A percentile compares a stretch with the other conserved stretches of the same genome.
Conservation (phyloP, 2,113 vertebrate genomes). For the Mesembrinibis cayennensis region DNA sequence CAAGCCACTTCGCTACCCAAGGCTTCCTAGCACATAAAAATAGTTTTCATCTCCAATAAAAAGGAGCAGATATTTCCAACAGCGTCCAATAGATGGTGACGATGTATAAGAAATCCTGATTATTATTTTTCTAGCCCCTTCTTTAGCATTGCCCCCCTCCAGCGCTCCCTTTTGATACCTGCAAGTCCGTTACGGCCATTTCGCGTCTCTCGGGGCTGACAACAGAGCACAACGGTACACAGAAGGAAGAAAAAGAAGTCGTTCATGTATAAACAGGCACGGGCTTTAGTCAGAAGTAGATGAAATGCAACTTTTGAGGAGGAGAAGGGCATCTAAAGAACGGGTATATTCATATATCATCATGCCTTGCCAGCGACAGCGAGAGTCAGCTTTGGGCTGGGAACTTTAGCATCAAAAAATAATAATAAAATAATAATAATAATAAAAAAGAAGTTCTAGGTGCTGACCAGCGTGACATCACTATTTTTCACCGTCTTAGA, state of each 20-base stretch:
- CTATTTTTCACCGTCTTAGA: not conserved
- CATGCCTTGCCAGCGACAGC: rapidly evolving
- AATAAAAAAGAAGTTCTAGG: not conserved
- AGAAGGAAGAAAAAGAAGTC: not conserved
- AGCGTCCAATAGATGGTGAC: not conserved
- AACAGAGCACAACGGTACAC: rapidly evolving
- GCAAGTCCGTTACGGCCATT: not conserved
- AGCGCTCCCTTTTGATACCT: not conserved
- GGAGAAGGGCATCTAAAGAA: not conserved
- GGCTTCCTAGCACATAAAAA: not conserved
- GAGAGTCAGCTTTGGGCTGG: not conserved
- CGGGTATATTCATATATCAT: rapidly evolving
- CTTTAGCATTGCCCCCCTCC: not conserved
- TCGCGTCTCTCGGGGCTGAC: not conserved
- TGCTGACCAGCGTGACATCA: too few species aligned
- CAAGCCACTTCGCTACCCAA: not conserved
- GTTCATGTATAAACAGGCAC: rapidly evolving
- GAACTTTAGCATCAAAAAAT: not conserved
- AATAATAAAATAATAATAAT: not conserved
- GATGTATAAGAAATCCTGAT: not conserved
- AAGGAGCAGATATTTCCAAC: not conserved
- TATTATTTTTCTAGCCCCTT: not conserved
- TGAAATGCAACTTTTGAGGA: not conserved
- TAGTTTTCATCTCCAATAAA: not conserved
- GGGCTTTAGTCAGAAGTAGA: not conserved